Conservation (phyloP, 2,797 vertebrate species). For the Pangasius sanitwongsei region DNA sequence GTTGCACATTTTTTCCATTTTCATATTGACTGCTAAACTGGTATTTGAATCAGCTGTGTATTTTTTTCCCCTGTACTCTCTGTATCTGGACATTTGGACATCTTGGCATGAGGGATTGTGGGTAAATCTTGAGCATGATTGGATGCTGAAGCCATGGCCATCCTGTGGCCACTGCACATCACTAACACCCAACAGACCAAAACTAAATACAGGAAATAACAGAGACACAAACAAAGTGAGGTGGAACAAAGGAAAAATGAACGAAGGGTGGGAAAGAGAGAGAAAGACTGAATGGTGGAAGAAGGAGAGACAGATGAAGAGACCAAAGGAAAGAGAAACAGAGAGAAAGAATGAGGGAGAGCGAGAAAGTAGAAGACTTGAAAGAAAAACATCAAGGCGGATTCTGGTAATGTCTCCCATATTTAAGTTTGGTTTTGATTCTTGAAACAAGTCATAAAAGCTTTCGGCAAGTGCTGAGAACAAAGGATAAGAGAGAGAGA, state of each 20-base stretch:
- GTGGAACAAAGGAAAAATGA: conserved; percentile 60
- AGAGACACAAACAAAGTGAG: conserved; percentile 53
- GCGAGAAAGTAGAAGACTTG: conserved; percentile 60
- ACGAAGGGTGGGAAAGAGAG: conserved; percentile 61
- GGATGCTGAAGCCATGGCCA: background rate
- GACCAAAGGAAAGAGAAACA: background rate
- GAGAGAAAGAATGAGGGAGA: conserved; percentile 18
- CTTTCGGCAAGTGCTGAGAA: conserved; percentile 78
- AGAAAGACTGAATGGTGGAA: background rate
- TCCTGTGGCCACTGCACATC: conserved; percentile 29
- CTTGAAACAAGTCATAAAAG: conserved; percentile 81
- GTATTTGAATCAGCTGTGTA: conserved; percentile 1
- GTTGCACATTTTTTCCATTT: background rate
- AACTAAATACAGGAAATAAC: conserved; percentile 79
- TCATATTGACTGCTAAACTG: background rate
- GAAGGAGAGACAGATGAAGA: conserved; percentile 15
- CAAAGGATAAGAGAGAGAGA: conserved; percentile 64
- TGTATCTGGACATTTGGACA: conserved; percentile 5
- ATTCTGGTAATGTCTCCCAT: conserved; percentile 85
- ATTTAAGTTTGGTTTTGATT: conserved; percentile 75
- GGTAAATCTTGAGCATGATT: background rate
- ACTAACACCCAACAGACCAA: conserved; percentile 63
- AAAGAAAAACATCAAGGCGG: conserved; percentile 68
- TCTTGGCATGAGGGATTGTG: background rate
- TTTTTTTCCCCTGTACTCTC: background rate